Conservation (phyloP, 2,113 vertebrate genomes). For the Cygnus atratus region DNA sequence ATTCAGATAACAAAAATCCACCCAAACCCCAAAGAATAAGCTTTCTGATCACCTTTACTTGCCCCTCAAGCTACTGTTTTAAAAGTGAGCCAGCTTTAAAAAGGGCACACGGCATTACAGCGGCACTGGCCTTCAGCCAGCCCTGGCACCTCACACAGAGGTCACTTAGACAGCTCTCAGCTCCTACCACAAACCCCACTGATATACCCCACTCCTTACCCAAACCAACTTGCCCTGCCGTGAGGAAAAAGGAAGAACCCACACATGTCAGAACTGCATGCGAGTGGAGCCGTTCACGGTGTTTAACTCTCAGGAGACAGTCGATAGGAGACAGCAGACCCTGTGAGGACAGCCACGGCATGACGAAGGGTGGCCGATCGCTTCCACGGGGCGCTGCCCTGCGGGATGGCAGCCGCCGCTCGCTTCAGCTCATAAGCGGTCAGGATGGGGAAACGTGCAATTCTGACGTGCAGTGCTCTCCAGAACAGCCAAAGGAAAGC, state of each 20-base stretch:
- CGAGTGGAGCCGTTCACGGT: not conserved
- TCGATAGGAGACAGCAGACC: not conserved
- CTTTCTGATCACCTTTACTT: conserved; percentile 14
- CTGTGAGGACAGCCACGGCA: no score
- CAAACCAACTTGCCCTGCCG: not conserved
- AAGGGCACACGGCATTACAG: not conserved
- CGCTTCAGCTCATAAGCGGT: not conserved
- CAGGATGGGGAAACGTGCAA: not conserved
- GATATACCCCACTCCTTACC: not conserved
- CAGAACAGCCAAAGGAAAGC: not conserved
- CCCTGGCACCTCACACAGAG: conserved; percentile 15
- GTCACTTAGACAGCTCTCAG: not conserved
- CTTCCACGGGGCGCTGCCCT: no score
- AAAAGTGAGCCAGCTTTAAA: not conserved
- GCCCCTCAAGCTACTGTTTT: conserved; percentile 4
- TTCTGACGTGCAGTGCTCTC: not conserved
- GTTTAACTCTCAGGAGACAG: not conserved
- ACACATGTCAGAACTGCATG: not conserved
- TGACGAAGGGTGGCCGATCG: no score
- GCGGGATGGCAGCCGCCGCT: not conserved
- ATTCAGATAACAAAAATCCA: not conserved
- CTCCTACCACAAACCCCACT: not conserved
- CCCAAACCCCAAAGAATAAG: not conserved
- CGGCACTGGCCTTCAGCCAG: not conserved
- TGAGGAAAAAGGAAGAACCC: not conserved